Evolutionary conservation across 1,140 invertebrate genomes (phyloP), one percentile per base, ranked within the genome.

Genomic region (Drosophila sucinea): DNA sequence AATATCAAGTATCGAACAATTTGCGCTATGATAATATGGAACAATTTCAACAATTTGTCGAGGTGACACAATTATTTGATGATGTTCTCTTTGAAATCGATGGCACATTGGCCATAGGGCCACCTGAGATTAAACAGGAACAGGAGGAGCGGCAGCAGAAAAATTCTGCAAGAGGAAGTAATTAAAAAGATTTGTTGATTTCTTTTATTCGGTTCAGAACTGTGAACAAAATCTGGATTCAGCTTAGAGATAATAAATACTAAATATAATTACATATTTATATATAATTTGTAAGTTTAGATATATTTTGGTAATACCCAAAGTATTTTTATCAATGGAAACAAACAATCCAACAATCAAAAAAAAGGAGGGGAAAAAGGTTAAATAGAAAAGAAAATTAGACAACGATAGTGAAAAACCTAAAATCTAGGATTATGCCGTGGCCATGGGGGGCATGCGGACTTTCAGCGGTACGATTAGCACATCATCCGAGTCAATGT

Each of bases 1-100:
- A 73, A 8, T 84, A 84, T 61, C 80, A 84, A 41, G 5, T 66
- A 2, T 65, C 8, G 7, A 82, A 84, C 30, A 57, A 77, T 8
- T 3, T 84, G 6, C 47, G 67, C 17, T 84, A 77, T 29, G 23
- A 56, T 1, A 58, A 84, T 33, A 84, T 83, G 80, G 38, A 47
- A 0, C 51, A 30, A 2, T 84, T 83, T 51, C 77, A 73, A 38
- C 17, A 73, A 23, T 83, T 84, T 38, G 77, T 83, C 6, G 60
- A 79, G 5, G 67, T 79, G 0, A 70, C 77, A 1, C 73, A 67
- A 5, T 17, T 80, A 0, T 75, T 85, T 35, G 57, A 23, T 0
- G 7, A 65, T 0, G 30, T 71, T 0, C 64, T 78, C 1, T 84
- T 82, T 41, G 76, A 63, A 1, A 29, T 63, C 3, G 76, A 84